Evolutionary conservation across 2,113 vertebrate species (phyloP).

Genomic region (Meleagris gallopavo): DNA sequence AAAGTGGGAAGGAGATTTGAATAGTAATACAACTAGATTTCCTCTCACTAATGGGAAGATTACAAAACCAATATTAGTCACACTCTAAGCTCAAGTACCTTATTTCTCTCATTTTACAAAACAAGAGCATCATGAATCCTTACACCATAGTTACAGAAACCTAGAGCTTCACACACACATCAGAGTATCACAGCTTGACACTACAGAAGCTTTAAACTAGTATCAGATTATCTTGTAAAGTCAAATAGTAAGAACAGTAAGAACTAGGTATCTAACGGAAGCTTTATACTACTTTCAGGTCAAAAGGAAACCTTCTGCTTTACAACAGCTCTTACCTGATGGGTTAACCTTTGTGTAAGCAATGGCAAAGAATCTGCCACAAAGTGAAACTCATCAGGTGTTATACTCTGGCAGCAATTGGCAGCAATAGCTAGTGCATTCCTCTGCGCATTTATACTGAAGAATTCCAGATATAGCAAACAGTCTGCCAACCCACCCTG

Average conservation of each 20-base stretch:
- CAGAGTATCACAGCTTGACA: not conserved
- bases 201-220: not conserved
- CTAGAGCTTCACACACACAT: rapidly evolving
- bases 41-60: not conserved
- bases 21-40: not conserved
- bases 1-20: not conserved
- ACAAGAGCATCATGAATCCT: not conserved
- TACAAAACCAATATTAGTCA: not conserved
- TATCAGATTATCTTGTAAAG: not conserved
- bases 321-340: constrained; percentile 86
- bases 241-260: not conserved
- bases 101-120: not conserved
- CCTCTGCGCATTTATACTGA: constrained; percentile 99
- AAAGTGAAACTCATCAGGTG: constrained; percentile 98
- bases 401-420: constrained; percentile 99
- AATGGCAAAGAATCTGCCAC: constrained; percentile 96
- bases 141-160: not conserved
- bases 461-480: constrained; percentile 97
- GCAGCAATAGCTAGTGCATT: constrained; percentile 98
- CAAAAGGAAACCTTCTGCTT: not conserved
- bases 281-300: not conserved
- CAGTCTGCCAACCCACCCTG: constrained; percentile 96
- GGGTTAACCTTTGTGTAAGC: constrained; percentile 96
- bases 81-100: not conserved
- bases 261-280: not conserved